Conservation (phyloP, 2,888 invertebrate species). For the Temnothorax rugatulus region DNA sequence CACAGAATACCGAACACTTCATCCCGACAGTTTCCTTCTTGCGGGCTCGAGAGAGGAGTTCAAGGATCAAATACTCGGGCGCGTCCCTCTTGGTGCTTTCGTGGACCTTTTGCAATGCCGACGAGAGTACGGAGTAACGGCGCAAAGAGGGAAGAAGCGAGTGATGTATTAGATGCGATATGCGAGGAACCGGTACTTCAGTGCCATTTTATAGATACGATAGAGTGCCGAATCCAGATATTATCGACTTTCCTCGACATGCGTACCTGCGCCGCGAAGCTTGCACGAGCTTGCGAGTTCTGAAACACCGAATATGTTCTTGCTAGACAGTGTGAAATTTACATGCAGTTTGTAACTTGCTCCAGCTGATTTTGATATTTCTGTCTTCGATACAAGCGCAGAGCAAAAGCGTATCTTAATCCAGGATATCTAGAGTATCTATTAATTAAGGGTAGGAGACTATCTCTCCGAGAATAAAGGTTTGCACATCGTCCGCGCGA, state of each 20-base stretch:
- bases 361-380: background rate
- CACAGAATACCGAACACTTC: slow-evolving; percentile 33
- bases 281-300: background rate
- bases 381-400: background rate
- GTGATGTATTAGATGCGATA: slow-evolving; percentile 21
- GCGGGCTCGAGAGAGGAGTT: slow-evolving; percentile 17
- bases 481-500: background rate
- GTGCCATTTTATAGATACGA: slow-evolving; percentile 15
- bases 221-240: slow-evolving; percentile 1
- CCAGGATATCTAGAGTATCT: background rate
- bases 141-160: background rate
- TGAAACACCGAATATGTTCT: background rate
- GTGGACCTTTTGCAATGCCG: slow-evolving; percentile 18
- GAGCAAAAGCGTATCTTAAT: background rate
- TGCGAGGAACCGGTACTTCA: slow-evolving; percentile 15
- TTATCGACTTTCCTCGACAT: background rate
- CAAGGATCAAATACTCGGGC: slow-evolving; percentile 47
- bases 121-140: background rate
- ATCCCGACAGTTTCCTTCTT: slow-evolving; percentile 40
- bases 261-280: too few relatives aligned
- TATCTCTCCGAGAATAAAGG: background rate
- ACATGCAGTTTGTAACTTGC: background rate
- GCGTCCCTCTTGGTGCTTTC: slow-evolving; percentile 10
- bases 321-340: background rate
- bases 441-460: background rate